Evolutionary conservation across 2,113 vertebrate species (phyloP).

Genomic region (Varanus komodoensis): DNA sequence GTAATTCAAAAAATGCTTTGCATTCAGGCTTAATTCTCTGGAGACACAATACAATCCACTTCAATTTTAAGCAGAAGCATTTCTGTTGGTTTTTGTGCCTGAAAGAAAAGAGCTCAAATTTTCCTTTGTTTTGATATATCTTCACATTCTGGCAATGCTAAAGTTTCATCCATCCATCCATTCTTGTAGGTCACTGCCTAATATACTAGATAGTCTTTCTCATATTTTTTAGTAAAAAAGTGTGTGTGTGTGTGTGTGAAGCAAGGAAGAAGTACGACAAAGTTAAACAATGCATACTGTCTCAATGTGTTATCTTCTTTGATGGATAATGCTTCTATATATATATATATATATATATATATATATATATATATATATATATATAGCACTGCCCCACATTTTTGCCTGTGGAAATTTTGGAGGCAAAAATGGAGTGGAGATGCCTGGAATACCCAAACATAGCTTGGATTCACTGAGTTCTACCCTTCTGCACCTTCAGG

Average conservation of each 20-base stretch:
- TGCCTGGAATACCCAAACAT: not conserved
- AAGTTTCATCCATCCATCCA: rapidly evolving
- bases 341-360: not conserved
- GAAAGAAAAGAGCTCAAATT: constrained; percentile 41
- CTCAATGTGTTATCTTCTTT: constrained; percentile 23
- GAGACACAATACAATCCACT: constrained; percentile 60
- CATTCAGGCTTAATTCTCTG: constrained; percentile 46
- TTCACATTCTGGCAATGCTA: not conserved
- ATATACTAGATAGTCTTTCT: constrained; percentile 24
- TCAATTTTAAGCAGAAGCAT: constrained; percentile 27
- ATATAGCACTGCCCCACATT: not conserved
- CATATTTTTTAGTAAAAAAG: not conserved
- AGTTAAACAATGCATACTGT: constrained; percentile 16
- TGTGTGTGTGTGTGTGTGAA: not conserved
- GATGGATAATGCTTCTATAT: not conserved
- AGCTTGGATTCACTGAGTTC: not conserved
- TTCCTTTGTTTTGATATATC: not conserved
- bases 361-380: not conserved
- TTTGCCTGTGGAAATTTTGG: not conserved
- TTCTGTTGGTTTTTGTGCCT: constrained; percentile 44
- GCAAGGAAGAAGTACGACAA: not conserved
- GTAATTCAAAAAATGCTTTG: constrained; percentile 65
- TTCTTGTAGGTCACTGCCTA: not conserved
- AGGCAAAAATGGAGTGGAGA: not conserved
- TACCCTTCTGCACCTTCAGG: not conserved